phyloP scores from a whole-genome alignment of 2,797 vertebrate species.

The Takifugu rubripes region DNA sequence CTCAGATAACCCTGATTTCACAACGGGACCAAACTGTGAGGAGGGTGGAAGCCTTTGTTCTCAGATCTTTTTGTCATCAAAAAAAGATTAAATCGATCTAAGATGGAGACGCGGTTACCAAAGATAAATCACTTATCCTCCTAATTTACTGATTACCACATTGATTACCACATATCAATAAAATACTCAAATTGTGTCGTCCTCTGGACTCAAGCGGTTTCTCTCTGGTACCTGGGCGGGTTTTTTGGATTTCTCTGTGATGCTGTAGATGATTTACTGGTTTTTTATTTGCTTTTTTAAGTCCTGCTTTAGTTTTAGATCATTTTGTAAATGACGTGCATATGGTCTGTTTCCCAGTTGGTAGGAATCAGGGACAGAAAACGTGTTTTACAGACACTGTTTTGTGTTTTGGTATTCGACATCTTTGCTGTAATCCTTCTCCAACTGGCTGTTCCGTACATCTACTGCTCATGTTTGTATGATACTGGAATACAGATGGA shows the following conservation, averaged over 20 bases:
- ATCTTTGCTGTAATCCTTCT: constrained; percentile 1
- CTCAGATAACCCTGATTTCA: constrained; percentile 41
- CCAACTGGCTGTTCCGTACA: constrained; percentile 8
- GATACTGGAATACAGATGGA: constrained; percentile 28
- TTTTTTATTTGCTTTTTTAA: constrained; percentile 30
- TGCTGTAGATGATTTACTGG: constrained; percentile 7
- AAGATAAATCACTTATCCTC: constrained; percentile 15
- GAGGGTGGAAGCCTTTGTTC: constrained; percentile 41
- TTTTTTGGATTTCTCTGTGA: constrained; percentile 28
- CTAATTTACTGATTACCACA: constrained; percentile 12
- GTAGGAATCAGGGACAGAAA: constrained; percentile 9
- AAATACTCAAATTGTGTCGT: too few relatives aligned
- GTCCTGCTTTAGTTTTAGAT: constrained; percentile 22
- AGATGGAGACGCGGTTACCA: not conserved
- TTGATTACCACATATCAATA: constrained; percentile 10
- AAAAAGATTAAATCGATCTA: constrained; percentile 12
- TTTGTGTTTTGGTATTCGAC: too few relatives aligned
- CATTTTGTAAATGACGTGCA: constrained; percentile 27
- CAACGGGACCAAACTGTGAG: constrained; percentile 71
- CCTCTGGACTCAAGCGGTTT: too few relatives aligned
- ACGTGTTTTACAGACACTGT: not conserved
- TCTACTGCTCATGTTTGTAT: constrained; percentile 54
- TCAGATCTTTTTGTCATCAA: constrained; percentile 18
- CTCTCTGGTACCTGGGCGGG: constrained; percentile 27
- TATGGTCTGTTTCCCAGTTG: constrained; percentile 16